Evolutionary conservation across 2,797 vertebrate species (phyloP).

Genomic region (Leptatherina wallacei): DNA sequence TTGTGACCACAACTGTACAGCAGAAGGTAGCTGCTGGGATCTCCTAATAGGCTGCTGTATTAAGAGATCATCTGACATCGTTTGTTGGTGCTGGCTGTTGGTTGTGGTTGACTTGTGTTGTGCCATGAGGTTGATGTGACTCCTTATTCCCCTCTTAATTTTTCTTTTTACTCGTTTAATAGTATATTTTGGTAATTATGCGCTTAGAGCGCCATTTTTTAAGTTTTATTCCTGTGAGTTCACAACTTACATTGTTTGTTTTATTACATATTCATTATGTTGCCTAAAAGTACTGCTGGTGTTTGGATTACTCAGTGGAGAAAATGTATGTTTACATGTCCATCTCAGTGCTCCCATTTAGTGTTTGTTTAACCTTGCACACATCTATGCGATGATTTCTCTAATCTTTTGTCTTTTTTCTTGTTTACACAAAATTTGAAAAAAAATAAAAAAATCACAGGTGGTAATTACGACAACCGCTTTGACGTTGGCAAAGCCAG

Average conservation of each 20-base stretch:
- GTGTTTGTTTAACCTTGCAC: constrained; percentile 48
- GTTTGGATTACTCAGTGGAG: neutral
- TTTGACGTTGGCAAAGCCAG: constrained; percentile 98
- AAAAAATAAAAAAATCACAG: constrained; percentile 76
- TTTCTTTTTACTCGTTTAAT: neutral
- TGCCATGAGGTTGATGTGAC: constrained; percentile 51
- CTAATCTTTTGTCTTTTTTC: constrained; percentile 74
- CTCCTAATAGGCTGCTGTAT: constrained; percentile 85
- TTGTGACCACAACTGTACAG: constrained; percentile 99
- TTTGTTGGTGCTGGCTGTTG: constrained; percentile 65
- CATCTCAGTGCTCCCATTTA: constrained; percentile 25
- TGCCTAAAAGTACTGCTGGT: neutral
- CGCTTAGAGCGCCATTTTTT: constrained; percentile 20
- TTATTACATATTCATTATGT: constrained; percentile 8
- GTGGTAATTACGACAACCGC: constrained; percentile 97
- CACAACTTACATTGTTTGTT: neutral
- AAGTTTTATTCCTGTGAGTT: neutral
- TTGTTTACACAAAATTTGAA: constrained; percentile 64
- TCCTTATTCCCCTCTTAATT: constrained; percentile 33
- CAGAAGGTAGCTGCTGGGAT: constrained; percentile 99
- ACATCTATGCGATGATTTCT: constrained; percentile 28
- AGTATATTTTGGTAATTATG: neutral
- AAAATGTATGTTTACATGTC: constrained; percentile 22
- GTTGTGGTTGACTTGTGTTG: constrained; percentile 63
- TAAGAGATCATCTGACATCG: constrained; percentile 82